A percentile compares a stretch with the other conserved stretches of the same genome.
Evolutionary conservation across 2,113 vertebrate species (phyloP).

Genomic region (Ranitomeya imitator): DNA sequence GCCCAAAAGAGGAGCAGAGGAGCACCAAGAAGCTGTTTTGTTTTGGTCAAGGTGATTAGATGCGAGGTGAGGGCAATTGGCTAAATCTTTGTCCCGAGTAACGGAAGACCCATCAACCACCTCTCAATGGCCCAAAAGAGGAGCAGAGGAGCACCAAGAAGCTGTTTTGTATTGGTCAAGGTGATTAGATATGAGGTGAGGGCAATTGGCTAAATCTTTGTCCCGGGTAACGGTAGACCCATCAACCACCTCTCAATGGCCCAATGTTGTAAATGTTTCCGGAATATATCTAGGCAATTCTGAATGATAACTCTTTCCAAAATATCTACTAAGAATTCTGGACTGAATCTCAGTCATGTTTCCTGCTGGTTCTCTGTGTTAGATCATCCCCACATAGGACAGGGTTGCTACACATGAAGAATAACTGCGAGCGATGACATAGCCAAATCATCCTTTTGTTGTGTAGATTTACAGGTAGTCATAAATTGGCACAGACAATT

Average conservation of each 20-base stretch:
- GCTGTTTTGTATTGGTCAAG: too few species aligned
- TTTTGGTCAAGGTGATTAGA: not conserved
- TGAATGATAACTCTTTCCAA: not conserved
- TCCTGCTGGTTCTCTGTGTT: not conserved
- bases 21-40: too few species aligned
- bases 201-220: not conserved
- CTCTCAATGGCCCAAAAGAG: not conserved
- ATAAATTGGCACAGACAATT: slow-evolving; percentile 7
- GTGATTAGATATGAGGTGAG: not conserved
- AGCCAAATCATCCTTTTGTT: not conserved
- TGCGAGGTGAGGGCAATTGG: not conserved
- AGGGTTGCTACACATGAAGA: slow-evolving; percentile 13
- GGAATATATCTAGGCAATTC: not conserved
- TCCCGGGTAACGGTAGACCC: too few species aligned
- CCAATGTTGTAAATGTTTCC: not conserved
- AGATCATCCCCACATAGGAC: not conserved
- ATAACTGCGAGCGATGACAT: slow-evolving; percentile 11
- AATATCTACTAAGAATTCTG: not conserved
- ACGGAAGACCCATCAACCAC: not conserved
- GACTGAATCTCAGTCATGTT: not conserved
- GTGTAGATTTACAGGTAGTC: slow-evolving; percentile 1
- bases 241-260: not conserved
- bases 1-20: too few species aligned
- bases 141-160: too few species aligned
- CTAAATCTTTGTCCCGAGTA: too few species aligned